These are phyloP conservation scores for Callionymus lyra DNA, from an alignment of 2,113 vertebrate species.

Conservation along the genomic window DNA sequence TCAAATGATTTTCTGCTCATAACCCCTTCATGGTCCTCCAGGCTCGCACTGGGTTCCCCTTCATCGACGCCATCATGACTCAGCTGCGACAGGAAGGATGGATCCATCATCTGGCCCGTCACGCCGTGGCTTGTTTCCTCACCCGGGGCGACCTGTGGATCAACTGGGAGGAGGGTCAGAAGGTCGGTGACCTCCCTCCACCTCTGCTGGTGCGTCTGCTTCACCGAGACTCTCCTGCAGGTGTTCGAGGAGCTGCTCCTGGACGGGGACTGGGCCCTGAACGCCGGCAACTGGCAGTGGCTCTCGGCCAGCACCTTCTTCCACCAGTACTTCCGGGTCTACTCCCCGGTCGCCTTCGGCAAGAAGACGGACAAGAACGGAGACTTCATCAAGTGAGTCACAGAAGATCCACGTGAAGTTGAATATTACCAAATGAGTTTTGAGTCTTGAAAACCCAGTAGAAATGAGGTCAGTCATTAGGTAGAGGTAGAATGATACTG, in stretches of 20 bases:
- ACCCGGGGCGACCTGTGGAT: constrained; percentile 63
- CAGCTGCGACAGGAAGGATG: constrained; percentile 66
- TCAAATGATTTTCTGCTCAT: too few species aligned
- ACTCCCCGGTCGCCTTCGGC: constrained; percentile 62
- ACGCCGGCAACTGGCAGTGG: constrained; percentile 69
- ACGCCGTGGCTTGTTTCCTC: constrained; percentile 65
- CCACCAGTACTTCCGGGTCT: constrained; percentile 65
- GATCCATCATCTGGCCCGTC: constrained; percentile 68
- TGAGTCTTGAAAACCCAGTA: too few species aligned
- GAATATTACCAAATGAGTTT: too few species aligned
- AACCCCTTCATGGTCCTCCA: too few species aligned
- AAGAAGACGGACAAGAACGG: constrained; percentile 68
- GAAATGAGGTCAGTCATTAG: too few species aligned
- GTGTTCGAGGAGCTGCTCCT: constrained; percentile 67
- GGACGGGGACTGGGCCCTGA: constrained; percentile 65
- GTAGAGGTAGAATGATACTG: too few species aligned
- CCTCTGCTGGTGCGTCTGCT: not conserved
- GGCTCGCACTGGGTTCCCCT: constrained; percentile 58
- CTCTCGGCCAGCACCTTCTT: constrained; percentile 70
- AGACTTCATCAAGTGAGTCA: constrained; percentile 59
- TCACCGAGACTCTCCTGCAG: constrained; percentile 17
- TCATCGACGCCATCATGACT: constrained; percentile 66
- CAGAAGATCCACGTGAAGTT: too few species aligned
- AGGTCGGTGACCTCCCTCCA: constrained; percentile 38
- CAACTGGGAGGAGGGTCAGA: constrained; percentile 67